phyloP scores from a whole-genome alignment of 2,797 vertebrate species.

The Gymnodraco acuticeps region DNA sequence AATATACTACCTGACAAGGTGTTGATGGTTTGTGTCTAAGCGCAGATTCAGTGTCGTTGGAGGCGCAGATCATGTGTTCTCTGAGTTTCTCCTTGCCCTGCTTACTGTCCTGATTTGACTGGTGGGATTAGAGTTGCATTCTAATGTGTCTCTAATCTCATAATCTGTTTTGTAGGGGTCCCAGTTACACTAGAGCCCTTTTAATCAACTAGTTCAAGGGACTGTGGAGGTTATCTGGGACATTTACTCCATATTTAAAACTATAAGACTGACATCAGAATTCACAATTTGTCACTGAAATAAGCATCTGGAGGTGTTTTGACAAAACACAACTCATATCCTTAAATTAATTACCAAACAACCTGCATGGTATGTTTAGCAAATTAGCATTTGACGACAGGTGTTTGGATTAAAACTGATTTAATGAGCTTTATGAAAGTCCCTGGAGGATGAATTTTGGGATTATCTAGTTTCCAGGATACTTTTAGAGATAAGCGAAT shows the following conservation, averaged over 20 bases:
- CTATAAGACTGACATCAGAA: constrained; percentile 25
- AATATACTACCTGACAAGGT: constrained; percentile 22
- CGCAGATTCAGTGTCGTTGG: constrained; percentile 11
- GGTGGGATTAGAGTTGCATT: constrained; percentile 67
- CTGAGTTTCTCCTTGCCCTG: constrained; percentile 29
- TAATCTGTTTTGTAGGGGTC: constrained; percentile 67
- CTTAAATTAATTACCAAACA: constrained; percentile 59
- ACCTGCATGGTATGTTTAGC: constrained; percentile 44
- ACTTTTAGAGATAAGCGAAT: constrained; percentile 54
- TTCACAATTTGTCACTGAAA: constrained; percentile 26
- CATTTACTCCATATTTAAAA: constrained; percentile 38
- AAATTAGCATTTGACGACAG: constrained; percentile 76
- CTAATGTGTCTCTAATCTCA: constrained; percentile 69
- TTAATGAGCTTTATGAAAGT: constrained; percentile 68
- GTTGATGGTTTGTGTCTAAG: constrained; percentile 17
- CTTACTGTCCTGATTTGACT: constrained; percentile 59
- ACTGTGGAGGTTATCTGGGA: constrained; percentile 51
- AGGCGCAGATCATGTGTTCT: constrained; percentile 26
- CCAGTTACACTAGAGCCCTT: constrained; percentile 47
- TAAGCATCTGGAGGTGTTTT: constrained; percentile 8
- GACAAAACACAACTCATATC: constrained; percentile 36
- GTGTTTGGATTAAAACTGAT: constrained; percentile 74
- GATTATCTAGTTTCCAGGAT: constrained; percentile 64
- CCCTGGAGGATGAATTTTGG: constrained; percentile 66
- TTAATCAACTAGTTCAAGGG: constrained; percentile 32